Evolutionary conservation across 2,888 invertebrate genomes (phyloP).

Genomic region (Tridacna gigas): DNA sequence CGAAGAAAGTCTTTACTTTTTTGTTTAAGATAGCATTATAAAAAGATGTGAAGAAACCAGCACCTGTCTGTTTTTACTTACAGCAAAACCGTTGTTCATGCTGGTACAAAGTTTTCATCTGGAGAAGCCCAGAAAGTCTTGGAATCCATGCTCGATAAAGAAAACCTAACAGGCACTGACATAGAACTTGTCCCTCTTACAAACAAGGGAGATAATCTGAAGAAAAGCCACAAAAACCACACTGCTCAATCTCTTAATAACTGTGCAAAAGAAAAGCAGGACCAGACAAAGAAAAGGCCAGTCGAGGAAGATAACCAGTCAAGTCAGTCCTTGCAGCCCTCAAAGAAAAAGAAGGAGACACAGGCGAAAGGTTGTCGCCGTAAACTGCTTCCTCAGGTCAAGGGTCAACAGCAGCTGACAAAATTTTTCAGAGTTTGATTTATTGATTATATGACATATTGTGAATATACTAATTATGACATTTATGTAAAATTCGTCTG

Average conservation of each 20-base stretch:
- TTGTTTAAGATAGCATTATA: no score
- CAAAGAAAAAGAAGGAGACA: constrained; percentile 64
- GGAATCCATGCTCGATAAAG: constrained; percentile 68
- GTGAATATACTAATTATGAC: no score
- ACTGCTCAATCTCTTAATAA: not conserved
- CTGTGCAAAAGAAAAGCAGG: constrained; percentile 16
- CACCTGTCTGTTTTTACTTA: constrained; percentile 25
- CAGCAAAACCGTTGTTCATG: constrained; percentile 76
- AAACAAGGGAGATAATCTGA: constrained; percentile 24
- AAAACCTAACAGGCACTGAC: constrained; percentile 57
- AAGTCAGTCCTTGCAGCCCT: constrained; percentile 62
- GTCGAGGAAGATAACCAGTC: constrained; percentile 38
- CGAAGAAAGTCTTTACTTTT: no score
- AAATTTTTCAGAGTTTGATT: constrained; percentile 72
- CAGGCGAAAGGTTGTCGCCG: constrained; percentile 68
- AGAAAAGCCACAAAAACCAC: not conserved
- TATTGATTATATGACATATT: no score
- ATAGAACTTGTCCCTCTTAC: constrained; percentile 12
- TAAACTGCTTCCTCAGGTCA: constrained; percentile 75
- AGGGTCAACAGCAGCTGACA: constrained; percentile 74
- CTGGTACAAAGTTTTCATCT: constrained; percentile 59
- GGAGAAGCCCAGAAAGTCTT: constrained; percentile 62
- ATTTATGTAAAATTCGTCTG: no score
- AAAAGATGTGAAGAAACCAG: no score
- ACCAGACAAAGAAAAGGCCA: constrained; percentile 54